A percentile compares a stretch with the other conserved stretches of the same genome.
Conservation (phyloP, 2,888 invertebrate species). For the Phyllotreta striolata region DNA sequence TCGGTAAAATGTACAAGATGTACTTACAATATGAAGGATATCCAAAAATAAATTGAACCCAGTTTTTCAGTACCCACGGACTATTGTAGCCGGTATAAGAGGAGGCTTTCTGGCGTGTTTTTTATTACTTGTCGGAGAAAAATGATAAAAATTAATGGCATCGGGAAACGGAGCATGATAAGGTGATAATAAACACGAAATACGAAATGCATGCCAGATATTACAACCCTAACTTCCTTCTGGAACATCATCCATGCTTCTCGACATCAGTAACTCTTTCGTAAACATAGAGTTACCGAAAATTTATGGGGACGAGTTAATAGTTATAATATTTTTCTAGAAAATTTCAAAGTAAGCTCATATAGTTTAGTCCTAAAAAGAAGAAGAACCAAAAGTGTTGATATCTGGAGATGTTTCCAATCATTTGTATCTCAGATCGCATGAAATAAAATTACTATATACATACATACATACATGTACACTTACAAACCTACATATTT, state of each 20-base stretch:
- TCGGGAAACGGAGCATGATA: conserved; percentile 26
- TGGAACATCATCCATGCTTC: conserved; percentile 16
- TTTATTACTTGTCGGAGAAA: conserved; percentile 38
- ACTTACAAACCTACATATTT: no score
- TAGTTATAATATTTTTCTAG: no score
- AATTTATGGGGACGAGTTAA: background rate
- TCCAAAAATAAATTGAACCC: conserved; percentile 3
- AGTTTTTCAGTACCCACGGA: background rate
- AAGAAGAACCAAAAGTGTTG: no score
- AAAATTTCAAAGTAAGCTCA: background rate
- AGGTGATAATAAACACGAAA: conserved; percentile 35
- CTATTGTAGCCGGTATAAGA: conserved; percentile 14
- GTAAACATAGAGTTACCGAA: conserved; percentile 5
- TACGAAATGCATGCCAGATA: conserved; percentile 17
- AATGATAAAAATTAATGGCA: conserved; percentile 36
- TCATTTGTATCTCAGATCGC: no score
- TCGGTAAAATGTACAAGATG: no score
- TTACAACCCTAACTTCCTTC: conserved; percentile 22
- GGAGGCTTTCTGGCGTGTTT: conserved; percentile 35
- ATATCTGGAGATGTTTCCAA: no score
- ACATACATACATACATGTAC: no score
- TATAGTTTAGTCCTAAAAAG: no score
- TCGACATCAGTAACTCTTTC: conserved; percentile 18
- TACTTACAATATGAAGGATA: conserved; percentile 1
- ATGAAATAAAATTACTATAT: no score